Evolutionary conservation across 2,113 vertebrate species (phyloP).

Genomic region (Nothocercus nigrocapillus): DNA sequence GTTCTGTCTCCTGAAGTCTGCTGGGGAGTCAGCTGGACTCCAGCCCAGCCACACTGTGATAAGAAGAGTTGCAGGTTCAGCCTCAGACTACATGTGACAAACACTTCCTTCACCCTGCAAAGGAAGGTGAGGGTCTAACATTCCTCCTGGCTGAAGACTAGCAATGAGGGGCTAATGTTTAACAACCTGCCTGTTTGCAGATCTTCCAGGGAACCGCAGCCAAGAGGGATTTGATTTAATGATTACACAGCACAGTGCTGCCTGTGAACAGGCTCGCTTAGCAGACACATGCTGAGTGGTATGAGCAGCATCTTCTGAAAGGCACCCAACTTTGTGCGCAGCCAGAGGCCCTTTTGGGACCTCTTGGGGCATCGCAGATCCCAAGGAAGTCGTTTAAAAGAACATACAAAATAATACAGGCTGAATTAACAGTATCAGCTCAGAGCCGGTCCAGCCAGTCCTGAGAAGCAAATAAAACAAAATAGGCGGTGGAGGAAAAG

Average conservation of each 20-base stretch:
- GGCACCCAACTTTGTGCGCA: not conserved
- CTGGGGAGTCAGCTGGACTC: not conserved
- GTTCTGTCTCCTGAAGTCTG: not conserved
- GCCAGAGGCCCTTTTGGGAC: not conserved
- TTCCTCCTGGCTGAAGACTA: too few species aligned
- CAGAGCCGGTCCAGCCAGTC: conserved; percentile 43
- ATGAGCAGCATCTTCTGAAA: not conserved
- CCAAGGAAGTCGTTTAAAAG: conserved; percentile 5
- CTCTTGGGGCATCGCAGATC: not conserved
- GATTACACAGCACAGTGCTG: not conserved
- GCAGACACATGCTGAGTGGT: not conserved
- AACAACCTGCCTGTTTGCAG: not conserved
- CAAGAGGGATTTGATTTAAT: not conserved
- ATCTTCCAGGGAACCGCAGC: not conserved
- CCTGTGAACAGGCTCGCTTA: not conserved
- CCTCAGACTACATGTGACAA: not conserved
- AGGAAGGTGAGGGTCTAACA: not conserved
- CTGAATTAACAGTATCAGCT: not conserved
- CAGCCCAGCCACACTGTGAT: not conserved
- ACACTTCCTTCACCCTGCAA: not conserved
- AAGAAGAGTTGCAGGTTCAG: not conserved
- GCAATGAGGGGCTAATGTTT: not conserved
- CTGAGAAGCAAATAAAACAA: conserved; percentile 9
- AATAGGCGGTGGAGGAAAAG: not conserved
- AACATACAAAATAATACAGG: not conserved